A percentile compares a stretch with the other conserved stretches of the same genome.
Evolutionary conservation across 2,113 vertebrate species (phyloP).

Genomic region (Osmerus eperlanus): DNA sequence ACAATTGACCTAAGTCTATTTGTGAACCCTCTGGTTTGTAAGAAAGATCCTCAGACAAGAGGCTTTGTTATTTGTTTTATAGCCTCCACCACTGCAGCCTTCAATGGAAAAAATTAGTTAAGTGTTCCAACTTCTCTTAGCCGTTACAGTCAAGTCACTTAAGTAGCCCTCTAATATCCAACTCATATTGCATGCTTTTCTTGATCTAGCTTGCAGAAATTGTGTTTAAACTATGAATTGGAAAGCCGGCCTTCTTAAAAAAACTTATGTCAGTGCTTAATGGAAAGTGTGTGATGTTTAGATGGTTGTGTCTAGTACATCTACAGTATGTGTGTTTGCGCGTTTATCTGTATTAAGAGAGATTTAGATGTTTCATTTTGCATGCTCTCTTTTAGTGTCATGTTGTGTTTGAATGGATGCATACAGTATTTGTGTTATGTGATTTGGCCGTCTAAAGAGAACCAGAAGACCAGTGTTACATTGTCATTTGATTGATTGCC

Average conservation of each 20-base stretch:
- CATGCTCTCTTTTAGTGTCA: not conserved
- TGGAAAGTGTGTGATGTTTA: not conserved
- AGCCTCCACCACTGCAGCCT: not conserved
- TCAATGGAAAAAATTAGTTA: not conserved
- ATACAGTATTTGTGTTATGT: not conserved
- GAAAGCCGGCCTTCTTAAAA: not conserved
- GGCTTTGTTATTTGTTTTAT: not conserved
- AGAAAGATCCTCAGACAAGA: not conserved
- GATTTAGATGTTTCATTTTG: not conserved
- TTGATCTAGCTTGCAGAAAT: not conserved
- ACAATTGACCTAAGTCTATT: not conserved
- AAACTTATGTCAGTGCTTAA: not conserved
- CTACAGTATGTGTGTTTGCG: not conserved
- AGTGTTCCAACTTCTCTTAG: not conserved
- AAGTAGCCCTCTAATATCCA: too few species aligned
- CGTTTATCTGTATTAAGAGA: not conserved
- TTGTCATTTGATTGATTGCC: not conserved
- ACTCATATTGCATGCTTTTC: conserved; percentile 1
- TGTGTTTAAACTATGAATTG: not conserved
- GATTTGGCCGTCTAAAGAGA: not conserved
- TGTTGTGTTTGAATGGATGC: not conserved
- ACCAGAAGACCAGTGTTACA: conserved; percentile 1
- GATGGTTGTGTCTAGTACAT: conserved; percentile 5
- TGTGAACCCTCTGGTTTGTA: not conserved
- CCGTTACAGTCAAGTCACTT: not conserved